These are phyloP conservation scores for Crocallis elinguaria DNA, from an alignment of 2,888 invertebrate species.

Conservation along the genomic window DNA sequence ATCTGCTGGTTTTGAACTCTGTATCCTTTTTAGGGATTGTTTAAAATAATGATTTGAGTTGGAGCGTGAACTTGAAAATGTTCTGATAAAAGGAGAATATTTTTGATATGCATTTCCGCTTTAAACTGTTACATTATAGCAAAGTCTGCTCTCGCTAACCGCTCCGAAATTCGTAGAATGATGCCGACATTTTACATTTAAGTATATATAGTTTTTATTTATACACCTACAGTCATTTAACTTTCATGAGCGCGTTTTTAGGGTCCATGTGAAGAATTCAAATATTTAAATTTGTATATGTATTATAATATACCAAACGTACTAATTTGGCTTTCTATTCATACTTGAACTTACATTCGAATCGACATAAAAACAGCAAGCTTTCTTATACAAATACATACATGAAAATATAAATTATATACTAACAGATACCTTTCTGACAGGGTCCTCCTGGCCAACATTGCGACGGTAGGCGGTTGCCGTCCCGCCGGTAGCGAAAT, in stretches of 20 bases:
- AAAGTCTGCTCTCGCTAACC: too few species aligned
- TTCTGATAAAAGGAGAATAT: neutral
- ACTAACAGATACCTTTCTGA: conserved; percentile 72
- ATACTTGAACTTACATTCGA: too few species aligned
- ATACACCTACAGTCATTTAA: too few species aligned
- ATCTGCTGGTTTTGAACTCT: conserved; percentile 12
- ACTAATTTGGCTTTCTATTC: too few species aligned
- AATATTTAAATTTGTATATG: too few species aligned
- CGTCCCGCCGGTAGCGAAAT: conserved; percentile 78
- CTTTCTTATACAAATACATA: conserved; percentile 3
- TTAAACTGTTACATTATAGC: too few species aligned
- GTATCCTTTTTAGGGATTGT: conserved; percentile 11
- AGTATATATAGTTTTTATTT: too few species aligned
- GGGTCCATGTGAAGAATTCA: neutral
- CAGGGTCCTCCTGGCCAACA: conserved; percentile 70
- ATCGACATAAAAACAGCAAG: too few species aligned
- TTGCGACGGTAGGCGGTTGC: conserved; percentile 70
- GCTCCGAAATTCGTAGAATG: too few species aligned
- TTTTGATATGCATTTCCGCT: neutral
- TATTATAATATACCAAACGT: too few species aligned
- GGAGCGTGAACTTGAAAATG: neutral
- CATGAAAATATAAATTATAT: conserved; percentile 14
- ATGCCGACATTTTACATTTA: too few species aligned
- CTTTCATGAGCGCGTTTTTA: neutral
- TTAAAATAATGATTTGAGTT: neutral